A percentile compares a stretch with the other conserved stretches of the same genome.
phyloP scores from a whole-genome alignment of 2,113 vertebrate species.

The Agapornis roseicollis region DNA sequence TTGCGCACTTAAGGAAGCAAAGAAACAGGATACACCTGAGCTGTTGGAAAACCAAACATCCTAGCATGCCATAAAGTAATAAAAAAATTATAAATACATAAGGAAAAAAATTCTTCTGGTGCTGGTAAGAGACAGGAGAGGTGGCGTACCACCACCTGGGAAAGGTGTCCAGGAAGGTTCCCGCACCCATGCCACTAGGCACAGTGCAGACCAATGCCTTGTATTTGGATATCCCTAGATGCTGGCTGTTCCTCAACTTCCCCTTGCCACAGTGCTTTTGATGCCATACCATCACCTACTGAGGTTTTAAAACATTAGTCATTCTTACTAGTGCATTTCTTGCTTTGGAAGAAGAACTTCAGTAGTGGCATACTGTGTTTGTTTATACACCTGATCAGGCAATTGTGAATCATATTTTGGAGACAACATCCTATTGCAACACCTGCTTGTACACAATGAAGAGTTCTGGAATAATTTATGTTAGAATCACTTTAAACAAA shows the following conservation, averaged over 20 bases:
- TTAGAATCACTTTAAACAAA: neutral
- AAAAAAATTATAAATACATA: neutral
- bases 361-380: neutral
- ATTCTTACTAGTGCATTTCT: neutral
- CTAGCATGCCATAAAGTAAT: neutral
- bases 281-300: neutral
- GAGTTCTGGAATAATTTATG: neutral
- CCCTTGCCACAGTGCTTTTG: neutral
- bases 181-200: accelerated
- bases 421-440: neutral
- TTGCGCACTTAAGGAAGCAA: neutral
- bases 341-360: neutral
- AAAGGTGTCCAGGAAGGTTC: neutral
- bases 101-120: neutral
- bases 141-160: neutral
- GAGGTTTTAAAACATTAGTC: neutral
- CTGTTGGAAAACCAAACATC: neutral
- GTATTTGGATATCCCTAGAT: accelerated
- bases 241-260: neutral
- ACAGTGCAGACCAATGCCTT: accelerated
- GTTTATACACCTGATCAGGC: neutral
- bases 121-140: neutral
- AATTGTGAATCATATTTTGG: neutral
- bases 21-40: neutral
- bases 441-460: neutral